Evolutionary conservation across 2,888 invertebrate species (phyloP).

Genomic region (Synanthedon tipuliformis): DNA sequence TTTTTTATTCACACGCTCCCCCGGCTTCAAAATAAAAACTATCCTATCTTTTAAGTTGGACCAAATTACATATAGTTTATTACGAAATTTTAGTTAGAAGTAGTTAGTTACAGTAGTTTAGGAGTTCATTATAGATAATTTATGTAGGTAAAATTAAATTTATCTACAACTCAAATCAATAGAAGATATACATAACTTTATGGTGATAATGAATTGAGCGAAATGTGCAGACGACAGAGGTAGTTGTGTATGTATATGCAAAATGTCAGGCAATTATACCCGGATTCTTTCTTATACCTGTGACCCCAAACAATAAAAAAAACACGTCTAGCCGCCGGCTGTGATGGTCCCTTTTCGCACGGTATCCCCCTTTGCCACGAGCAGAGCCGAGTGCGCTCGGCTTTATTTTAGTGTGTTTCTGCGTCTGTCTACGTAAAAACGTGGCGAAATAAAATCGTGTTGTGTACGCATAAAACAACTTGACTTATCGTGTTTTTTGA

Average conservation of each 20-base stretch:
- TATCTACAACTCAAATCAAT: too few species aligned
- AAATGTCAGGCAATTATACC: not conserved
- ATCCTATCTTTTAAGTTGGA: too few species aligned
- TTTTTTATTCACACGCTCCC: too few species aligned
- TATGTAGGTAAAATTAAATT: too few species aligned
- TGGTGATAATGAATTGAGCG: too few species aligned
- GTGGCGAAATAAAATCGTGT: not conserved
- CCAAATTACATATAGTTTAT: too few species aligned
- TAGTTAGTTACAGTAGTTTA: too few species aligned
- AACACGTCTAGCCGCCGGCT: not conserved
- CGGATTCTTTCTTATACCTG: not conserved
- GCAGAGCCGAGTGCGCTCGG: not conserved
- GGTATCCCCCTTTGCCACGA: conserved; percentile 1
- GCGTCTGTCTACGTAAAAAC: not conserved
- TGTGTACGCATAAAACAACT: not conserved
- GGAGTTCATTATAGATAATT: too few species aligned
- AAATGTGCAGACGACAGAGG: not conserved
- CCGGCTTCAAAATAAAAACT: too few species aligned
- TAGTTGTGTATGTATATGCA: not conserved
- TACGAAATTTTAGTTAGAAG: too few species aligned
- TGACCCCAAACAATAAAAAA: not conserved
- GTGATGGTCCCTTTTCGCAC: conserved; percentile 1
- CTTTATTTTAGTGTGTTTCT: not conserved
- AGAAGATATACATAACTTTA: too few species aligned
- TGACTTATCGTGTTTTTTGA: not conserved